These are phyloP conservation scores for Drymonia ruficornis DNA, from an alignment of 2,888 invertebrate genomes.

Conservation along the genomic window DNA sequence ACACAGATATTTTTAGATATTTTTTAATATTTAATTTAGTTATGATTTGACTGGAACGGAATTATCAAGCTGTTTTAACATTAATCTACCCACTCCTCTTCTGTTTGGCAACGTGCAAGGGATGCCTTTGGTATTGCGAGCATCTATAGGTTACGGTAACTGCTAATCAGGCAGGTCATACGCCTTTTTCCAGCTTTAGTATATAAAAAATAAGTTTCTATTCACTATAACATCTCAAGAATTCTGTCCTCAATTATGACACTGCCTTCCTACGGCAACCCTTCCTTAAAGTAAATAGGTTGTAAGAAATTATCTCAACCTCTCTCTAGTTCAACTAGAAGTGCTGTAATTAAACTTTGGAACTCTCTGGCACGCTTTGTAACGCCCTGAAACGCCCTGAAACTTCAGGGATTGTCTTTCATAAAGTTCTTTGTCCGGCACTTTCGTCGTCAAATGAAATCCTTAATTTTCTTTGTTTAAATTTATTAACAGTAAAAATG, in stretches of 20 bases:
- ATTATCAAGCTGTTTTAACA: no score
- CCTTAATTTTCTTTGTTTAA: conserved; percentile 43
- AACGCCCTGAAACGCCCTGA: conserved; percentile 24
- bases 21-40: no score
- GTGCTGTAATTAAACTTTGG: conserved; percentile 69
- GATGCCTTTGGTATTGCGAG: no score
- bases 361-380: conserved; percentile 22
- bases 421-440: conserved; percentile 36
- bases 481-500: conserved; percentile 44
- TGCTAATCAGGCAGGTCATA: no score
- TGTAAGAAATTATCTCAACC: conserved; percentile 72
- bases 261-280: conserved; percentile 29
- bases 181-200: no score
- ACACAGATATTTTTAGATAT: no score
- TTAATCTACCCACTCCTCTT: no score
- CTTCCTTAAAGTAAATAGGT: conserved; percentile 64
- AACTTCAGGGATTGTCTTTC: conserved; percentile 21
- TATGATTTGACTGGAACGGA: no score
- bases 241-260: conserved; percentile 34
- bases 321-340: conserved; percentile 61
- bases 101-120: no score
- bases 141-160: no score
- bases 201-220: no score
- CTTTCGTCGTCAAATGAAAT: conserved; percentile 36
- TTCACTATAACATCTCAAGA: conserved; percentile 15